Conservation (phyloP, 2,888 invertebrate genomes). For the Lathronympha strigana region DNA sequence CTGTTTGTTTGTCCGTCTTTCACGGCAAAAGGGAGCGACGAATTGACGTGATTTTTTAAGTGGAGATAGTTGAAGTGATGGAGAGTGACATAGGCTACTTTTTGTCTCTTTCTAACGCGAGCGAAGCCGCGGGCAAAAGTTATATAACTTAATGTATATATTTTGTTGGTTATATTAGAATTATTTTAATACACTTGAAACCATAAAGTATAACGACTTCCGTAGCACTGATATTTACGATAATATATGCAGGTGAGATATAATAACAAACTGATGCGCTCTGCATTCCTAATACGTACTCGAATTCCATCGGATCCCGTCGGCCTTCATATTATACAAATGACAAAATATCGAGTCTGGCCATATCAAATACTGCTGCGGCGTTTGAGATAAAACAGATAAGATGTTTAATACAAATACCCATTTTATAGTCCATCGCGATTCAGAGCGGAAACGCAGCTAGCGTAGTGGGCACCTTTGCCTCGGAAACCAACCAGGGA, state of each 20-base stretch:
- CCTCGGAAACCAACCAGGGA: no score
- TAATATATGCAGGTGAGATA: constrained; percentile 24
- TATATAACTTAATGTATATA: no score
- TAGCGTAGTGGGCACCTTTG: no score
- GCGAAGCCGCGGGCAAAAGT: no score
- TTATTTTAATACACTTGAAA: neutral
- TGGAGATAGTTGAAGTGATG: no score
- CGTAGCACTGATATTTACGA: constrained; percentile 18
- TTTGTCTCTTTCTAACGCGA: no score
- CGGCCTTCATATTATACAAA: constrained; percentile 60
- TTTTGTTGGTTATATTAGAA: neutral
- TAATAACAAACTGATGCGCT: constrained; percentile 53
- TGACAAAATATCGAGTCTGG: constrained; percentile 38
- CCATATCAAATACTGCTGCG: neutral
- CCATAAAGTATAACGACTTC: neutral
- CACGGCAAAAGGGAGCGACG: no score
- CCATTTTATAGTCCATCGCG: no score
- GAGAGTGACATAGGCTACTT: no score
- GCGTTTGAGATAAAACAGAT: neutral
- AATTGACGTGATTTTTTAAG: no score
- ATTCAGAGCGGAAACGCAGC: no score
- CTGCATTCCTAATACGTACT: constrained; percentile 51
- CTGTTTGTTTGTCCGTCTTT: no score
- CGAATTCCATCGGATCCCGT: constrained; percentile 57
- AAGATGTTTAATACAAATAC: neutral